Conservation (phyloP, 2,888 invertebrate genomes). For the Exocentrus adspersus region DNA sequence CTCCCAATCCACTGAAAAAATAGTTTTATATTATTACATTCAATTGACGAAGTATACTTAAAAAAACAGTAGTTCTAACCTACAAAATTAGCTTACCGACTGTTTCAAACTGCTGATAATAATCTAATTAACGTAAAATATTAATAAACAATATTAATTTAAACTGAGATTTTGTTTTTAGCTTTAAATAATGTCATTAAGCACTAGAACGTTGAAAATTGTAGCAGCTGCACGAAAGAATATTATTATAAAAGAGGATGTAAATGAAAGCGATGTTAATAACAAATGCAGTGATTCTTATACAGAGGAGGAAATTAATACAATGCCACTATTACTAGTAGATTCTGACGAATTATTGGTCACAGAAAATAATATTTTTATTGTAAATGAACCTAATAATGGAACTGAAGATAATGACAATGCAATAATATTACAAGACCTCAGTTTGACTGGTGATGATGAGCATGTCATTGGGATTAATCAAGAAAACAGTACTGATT, state of each 20-base stretch:
- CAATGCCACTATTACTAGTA: slow-evolving; percentile 6
- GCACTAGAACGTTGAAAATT: no score
- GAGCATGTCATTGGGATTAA: no score
- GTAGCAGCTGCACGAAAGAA: no score
- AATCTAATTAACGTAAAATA: no score
- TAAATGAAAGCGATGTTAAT: slow-evolving; percentile 8
- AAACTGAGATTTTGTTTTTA: slow-evolving; percentile 3
- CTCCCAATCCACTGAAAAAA: not conserved
- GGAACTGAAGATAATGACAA: not conserved
- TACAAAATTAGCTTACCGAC: slow-evolving; percentile 1
- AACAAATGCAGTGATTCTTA: slow-evolving; percentile 2
- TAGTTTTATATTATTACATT: not conserved
- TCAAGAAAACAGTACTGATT: no score
- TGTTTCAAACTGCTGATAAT: no score
- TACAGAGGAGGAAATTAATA: slow-evolving; percentile 7
- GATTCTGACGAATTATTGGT: not conserved
- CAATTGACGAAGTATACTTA: no score
- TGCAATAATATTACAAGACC: no score
- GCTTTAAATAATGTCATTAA: no score
- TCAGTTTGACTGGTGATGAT: no score
- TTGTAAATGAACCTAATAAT: not conserved
- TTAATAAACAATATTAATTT: not conserved
- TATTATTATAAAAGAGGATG: not conserved
- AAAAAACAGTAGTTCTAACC: not conserved
- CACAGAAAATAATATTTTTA: not conserved